Base-by-base conservation (phyloP, 2,797 vertebrate genomes). In the Phylloscopus collybita region DNA sequence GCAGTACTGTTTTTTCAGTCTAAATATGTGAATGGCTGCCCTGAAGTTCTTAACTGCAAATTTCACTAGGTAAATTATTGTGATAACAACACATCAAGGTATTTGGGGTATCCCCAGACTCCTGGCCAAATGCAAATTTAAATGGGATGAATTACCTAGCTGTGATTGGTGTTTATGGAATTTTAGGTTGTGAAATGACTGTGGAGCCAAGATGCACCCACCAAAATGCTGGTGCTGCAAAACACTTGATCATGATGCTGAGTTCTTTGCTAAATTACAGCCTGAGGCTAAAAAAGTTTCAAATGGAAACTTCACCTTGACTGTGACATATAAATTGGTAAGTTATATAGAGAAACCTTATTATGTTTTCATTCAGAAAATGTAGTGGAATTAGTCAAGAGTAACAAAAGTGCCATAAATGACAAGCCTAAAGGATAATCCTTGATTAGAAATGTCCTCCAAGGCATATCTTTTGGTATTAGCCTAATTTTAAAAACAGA, bases 351-450 rank as follows among this genome's bases (percentile, higher is more conserved):
- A 79, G 15, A 64, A 92, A 70, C 56, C 57, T 81, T 83, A 75
- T 73, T 81, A 19, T 50, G 23, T 93, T 90, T 93, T 81, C 70
- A 84, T 92, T 93, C 82, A 88, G 78, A 81, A 92, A 92, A 93
- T 45, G 14, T 42, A 47, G 66, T 50, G 26, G 56, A 88, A 91
- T 92, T 91, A 83, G 70, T 92, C 38, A 79, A 75, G 70, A 81
- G 62, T 59, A 91, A 84, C 56, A 51, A 79, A 84, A 56, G 32
- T 84, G 61, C 70, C 50, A 26, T 65, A 73, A 57, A 3, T 60
- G 62, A 62, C 51, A 88, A 56, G 40, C 70, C 54, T 75, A 16
- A 40, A 86, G 76, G 62, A 93, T 92, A 91, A 92, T 88, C 88
- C 62, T 42, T 44, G 53, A 76, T 93, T 94, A 85, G 71, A 73